Percentiles rank a stretch among this genome's conserved stretches.
phyloP scores from a whole-genome alignment of 2,888 invertebrate genomes.

The Tenodera sinensis region DNA sequence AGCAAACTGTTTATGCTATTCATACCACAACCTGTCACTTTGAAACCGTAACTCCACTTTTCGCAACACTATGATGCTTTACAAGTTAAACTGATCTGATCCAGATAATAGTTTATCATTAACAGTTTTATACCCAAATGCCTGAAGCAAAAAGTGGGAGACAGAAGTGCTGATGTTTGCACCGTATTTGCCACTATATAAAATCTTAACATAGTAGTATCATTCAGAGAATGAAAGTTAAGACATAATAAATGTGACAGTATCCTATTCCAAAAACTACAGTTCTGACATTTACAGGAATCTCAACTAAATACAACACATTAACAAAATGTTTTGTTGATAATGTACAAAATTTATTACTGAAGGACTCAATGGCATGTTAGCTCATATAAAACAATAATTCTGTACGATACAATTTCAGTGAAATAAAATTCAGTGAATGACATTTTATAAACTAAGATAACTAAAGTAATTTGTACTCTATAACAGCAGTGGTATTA shows the following conservation, averaged over 20 bases:
- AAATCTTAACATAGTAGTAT: background rate
- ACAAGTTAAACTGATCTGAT: background rate
- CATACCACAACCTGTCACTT: background rate
- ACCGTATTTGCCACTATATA: background rate
- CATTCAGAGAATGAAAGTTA: background rate
- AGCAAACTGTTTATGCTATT: background rate
- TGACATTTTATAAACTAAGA: background rate
- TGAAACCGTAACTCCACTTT: background rate
- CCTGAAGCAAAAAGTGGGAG: background rate
- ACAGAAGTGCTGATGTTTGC: background rate
- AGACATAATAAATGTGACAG: background rate
- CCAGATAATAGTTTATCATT: background rate
- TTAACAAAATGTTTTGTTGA: background rate
- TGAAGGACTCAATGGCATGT: background rate
- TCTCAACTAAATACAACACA: background rate
- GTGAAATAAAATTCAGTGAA: background rate
- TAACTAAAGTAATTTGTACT: background rate
- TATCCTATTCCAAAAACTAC: background rate
- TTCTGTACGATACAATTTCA: background rate
- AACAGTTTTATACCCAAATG: background rate
- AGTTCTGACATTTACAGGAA: background rate
- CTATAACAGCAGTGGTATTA: background rate
- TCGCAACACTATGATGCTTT: background rate
- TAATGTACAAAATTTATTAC: background rate
- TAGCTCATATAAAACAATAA: background rate